Evolutionary conservation across 2,113 vertebrate genomes (phyloP), one percentile per base, ranked within the genome.

Genomic region (Spheniscus mendiculus): DNA sequence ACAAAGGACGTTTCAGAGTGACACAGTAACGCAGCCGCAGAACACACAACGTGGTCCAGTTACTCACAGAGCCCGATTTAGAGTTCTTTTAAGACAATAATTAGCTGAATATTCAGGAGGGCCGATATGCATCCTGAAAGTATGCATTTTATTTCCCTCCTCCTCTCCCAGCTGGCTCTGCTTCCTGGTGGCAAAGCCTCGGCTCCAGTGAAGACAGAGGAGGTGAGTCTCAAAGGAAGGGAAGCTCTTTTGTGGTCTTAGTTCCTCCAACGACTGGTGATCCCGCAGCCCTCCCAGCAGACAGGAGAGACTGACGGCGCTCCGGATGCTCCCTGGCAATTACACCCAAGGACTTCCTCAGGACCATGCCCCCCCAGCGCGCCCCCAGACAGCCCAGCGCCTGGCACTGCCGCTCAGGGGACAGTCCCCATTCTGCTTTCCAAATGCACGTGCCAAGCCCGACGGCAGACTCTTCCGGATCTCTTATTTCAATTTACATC

Each of bases 301-400:
- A 11, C 8, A 63, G 42, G 12, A 62, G 32, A 42, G 53, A 2
- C 21, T 6, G 59, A 23, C 8, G 27, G 67, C 66, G 58, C 42
- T 78, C 27, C 0, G 0, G 42, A 61, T 38, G 30, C 49, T 91
- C 79, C 66, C 70, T 20, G 23, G 50, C 49, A 73, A 40, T 86
- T 22, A 80, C 40, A 55, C 7, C 29, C 70, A 59, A 45, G 20
- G 36, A 49, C 23, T 58, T 73, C 53, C 76, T 53, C 36, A 53
- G 44, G 34, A 56, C 36, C 0, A 0, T 23, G 32, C 4, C 32
- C 50, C 77, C 67, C 26, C 47, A 21, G 36, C 0, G 2, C 42
- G 34, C 26, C 21, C 40, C 38, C 26, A 10, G 16, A 19, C 9
- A 62, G 1, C 55, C 21, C 34, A 38, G 38, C 3, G 3, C 77